A percentile compares a stretch with the other conserved stretches of the same genome.
These are phyloP conservation scores for Nesogale talazaci DNA, from an alignment of 2,113 vertebrate species.

Conservation along the genomic window DNA sequence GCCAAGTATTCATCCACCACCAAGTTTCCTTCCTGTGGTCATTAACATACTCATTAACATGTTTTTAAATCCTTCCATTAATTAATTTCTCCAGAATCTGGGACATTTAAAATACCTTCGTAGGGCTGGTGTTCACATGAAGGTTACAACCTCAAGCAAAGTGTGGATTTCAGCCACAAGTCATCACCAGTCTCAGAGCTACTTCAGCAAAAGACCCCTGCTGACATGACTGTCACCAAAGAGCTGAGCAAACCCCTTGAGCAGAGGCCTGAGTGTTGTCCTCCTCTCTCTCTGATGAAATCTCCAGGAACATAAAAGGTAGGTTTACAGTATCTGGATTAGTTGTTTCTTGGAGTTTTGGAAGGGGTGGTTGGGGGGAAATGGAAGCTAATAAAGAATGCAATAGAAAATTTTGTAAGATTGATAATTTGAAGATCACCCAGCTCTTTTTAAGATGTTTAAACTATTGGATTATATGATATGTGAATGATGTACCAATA, in stretches of 20 bases:
- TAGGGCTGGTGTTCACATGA: fast-evolving
- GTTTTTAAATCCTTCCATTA: not conserved
- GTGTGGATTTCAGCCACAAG: not conserved
- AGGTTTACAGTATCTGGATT: too few relatives aligned
- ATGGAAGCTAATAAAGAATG: too few relatives aligned
- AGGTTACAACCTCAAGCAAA: not conserved
- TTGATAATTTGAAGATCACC: too few relatives aligned
- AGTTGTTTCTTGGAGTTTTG: too few relatives aligned
- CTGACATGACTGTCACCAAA: not conserved
- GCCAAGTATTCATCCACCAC: not conserved
- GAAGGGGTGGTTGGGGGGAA: too few relatives aligned
- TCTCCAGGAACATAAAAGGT: not conserved
- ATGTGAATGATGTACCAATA: too few relatives aligned
- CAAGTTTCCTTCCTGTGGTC: not conserved
- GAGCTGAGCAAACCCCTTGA: not conserved
- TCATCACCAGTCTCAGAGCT: not conserved
- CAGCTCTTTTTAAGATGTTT: too few relatives aligned
- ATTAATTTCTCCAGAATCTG: not conserved
- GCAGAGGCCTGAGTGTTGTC: not conserved
- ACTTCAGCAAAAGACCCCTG: not conserved
- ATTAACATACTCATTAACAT: not conserved
- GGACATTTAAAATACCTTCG: too few relatives aligned
- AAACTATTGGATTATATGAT: too few relatives aligned
- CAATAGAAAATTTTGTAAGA: too few relatives aligned
- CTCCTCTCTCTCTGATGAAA: not conserved